Evolutionary conservation across 2,888 invertebrate genomes (phyloP), one percentile per base, ranked within the genome.

Genomic region (Lepidochrysops patricia): DNA sequence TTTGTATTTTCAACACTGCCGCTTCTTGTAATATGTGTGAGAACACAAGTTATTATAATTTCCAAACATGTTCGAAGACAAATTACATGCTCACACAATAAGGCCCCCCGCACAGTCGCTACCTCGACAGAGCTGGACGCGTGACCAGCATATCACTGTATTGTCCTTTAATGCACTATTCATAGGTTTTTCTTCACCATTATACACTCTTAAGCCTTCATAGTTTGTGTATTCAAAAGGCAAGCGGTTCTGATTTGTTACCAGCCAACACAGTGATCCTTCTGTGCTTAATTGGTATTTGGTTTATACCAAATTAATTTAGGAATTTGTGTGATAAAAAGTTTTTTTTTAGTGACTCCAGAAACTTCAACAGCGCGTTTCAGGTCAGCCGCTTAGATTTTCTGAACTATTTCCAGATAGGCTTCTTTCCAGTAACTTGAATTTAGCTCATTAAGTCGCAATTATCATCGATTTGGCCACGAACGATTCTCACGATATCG

Each of bases 11-110:
- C 9, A 23, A 43, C 43, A 19, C 43, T 4, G 7, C 4, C 43
- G 19, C 29, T 37, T 43, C 19, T 23, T 19, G 23, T 43, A 23
- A 19, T 19, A 23, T 9, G 19, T 43, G 43, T 43, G 43, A 43
- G 32, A 50, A 77, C 62, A 74, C 68, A 72, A 73, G 49, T 25
- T 58, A 37, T 50, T 35, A 59, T 49, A 43, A 43, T 43, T 43
- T 23, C 43, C 43, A 19, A 43, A 43, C 43, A 43, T 43, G 43
- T 43, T 19, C 43, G 9, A 9, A 9, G 43, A 43, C 43, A 43
- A 23, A 43, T 43, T 23, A 43, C 43, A 43, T 19, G 9, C 43
- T 23, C 43, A 43, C 43, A 43, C 43, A 43, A 43, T 61, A 25
- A 61, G 65, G 62, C 61, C 63, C 62, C 64, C 66, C 64, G 60